phyloP scores from a whole-genome alignment of 2,888 invertebrate genomes.

The Plagodis pulveraria region DNA sequence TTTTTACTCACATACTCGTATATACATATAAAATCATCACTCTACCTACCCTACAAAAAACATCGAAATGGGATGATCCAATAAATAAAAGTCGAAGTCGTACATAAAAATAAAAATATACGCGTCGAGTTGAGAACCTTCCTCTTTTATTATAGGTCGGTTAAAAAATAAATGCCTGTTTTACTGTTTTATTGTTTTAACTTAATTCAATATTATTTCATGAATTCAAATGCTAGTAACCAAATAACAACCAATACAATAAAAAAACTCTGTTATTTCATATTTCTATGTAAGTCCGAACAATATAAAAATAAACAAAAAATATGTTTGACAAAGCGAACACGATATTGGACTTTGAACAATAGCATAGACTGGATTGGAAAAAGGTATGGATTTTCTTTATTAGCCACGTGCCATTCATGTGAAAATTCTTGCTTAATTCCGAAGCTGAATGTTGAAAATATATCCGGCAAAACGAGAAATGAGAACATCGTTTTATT shows the following conservation, averaged over 20 bases:
- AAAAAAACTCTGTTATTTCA: not conserved
- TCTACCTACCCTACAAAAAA: too few species aligned
- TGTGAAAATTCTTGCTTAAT: constrained; percentile 34
- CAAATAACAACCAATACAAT: not conserved
- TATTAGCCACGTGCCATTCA: constrained; percentile 35
- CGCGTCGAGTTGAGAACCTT: too few species aligned
- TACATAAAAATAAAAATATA: too few species aligned
- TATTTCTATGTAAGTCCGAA: constrained; percentile 9
- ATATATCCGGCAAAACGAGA: not conserved
- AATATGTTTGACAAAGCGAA: constrained; percentile 29
- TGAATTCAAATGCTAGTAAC: not conserved
- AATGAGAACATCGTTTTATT: constrained; percentile 8
- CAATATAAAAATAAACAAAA: constrained; percentile 21
- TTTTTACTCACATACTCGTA: too few species aligned
- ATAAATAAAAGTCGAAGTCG: too few species aligned
- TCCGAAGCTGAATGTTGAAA: constrained; percentile 21
- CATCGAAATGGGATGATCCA: too few species aligned
- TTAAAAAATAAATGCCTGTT: too few species aligned
- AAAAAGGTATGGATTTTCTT: constrained; percentile 32
- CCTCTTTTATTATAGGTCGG: too few species aligned
- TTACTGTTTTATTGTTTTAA: too few species aligned
- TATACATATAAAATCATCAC: too few species aligned
- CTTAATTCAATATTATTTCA: not conserved
- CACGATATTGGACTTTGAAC: constrained; percentile 38
- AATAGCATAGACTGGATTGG: constrained; percentile 36